Evolutionary conservation across 2,888 invertebrate species (phyloP).

Genomic region (Eupsilia transversa): DNA sequence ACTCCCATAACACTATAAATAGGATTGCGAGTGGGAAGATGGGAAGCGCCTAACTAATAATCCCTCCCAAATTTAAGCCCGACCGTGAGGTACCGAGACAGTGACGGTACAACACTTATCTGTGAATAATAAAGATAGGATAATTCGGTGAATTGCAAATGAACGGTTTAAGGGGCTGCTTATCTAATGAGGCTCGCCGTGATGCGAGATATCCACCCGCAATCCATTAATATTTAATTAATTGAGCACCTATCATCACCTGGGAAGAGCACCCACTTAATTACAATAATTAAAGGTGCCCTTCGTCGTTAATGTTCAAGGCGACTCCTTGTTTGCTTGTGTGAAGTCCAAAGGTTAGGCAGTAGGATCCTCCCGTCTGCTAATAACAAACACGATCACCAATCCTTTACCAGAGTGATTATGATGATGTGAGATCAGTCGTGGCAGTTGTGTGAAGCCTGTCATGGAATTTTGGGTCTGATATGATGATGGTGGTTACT

Average conservation of each 20-base stretch:
- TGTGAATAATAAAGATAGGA: constrained; percentile 54
- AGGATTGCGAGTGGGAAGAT: constrained; percentile 5
- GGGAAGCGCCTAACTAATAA: constrained; percentile 9
- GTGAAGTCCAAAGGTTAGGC: not conserved
- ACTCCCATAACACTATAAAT: constrained; percentile 11
- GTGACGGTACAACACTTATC: constrained; percentile 41
- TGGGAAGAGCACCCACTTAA: constrained; percentile 35
- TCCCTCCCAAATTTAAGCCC: constrained; percentile 18
- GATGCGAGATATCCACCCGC: constrained; percentile 39
- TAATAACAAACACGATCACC: constrained; percentile 24
- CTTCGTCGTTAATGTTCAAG: constrained; percentile 19
- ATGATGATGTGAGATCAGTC: constrained; percentile 19
- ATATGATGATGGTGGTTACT: constrained; percentile 46
- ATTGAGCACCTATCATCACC: constrained; percentile 55
- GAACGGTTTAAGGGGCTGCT: constrained; percentile 44
- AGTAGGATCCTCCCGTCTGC: not conserved
- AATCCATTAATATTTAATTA: constrained; percentile 54
- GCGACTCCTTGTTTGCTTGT: not conserved
- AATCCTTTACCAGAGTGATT: constrained; percentile 26
- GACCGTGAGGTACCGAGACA: constrained; percentile 8
- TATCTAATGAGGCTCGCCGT: constrained; percentile 51
- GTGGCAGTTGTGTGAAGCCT: constrained; percentile 28
- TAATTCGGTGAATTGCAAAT: constrained; percentile 57
- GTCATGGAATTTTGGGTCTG: constrained; percentile 31
- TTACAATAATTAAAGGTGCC: constrained; percentile 44